Percentiles rank a stretch among this genome's conserved stretches.
These are phyloP conservation scores for Dugesia japonica DNA, from an alignment of 2,888 invertebrate genomes.

Conservation along the genomic window DNA sequence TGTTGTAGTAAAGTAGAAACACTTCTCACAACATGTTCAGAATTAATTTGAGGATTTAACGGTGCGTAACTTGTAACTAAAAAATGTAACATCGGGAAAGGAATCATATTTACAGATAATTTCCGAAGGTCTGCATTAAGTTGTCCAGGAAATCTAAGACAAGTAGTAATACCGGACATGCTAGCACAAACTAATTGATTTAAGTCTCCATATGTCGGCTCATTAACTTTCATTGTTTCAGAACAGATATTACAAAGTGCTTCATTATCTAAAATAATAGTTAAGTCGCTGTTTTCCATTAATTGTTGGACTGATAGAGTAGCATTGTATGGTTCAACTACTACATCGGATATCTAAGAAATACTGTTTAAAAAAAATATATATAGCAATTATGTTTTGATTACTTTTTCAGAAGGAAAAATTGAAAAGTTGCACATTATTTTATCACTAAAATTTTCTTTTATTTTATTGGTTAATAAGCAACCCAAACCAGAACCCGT, in stretches of 20 bases:
- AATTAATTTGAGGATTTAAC: neutral
- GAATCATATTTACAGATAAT: constrained; percentile 29
- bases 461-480: neutral
- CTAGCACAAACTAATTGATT: constrained; percentile 3
- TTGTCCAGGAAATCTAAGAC: constrained; percentile 32
- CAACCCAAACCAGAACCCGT: constrained; percentile 22
- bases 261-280: neutral
- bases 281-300: neutral
- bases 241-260: constrained; percentile 6
- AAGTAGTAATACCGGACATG: constrained; percentile 31
- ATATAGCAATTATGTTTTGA: neutral
- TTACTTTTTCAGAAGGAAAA: constrained; percentile 27
- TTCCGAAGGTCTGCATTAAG: constrained; percentile 29
- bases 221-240: constrained; percentile 24
- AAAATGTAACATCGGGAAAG: constrained; percentile 30
- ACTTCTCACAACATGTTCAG: neutral
- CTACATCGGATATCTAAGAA: neutral
- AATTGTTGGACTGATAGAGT: neutral
- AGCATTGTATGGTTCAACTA: neutral
- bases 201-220: constrained; percentile 20
- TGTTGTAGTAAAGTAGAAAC: constrained; percentile 12
- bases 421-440: constrained; percentile 22
- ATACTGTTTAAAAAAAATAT: neutral
- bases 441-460: neutral
- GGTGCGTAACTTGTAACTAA: constrained; percentile 27